phyloP scores from a whole-genome alignment of 1,140 invertebrate genomes.

The Megathymus violae region DNA sequence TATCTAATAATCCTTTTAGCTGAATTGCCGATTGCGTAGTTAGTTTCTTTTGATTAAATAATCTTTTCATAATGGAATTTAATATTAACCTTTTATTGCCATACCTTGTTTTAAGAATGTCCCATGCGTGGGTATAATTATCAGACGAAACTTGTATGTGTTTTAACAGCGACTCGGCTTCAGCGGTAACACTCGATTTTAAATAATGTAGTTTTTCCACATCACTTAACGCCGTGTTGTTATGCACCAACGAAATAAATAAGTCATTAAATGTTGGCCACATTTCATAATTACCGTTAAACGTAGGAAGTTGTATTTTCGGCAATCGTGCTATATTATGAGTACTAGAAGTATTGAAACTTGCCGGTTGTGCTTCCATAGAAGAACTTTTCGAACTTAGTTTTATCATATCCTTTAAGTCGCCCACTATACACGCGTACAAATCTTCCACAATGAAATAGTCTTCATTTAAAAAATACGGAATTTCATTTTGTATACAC shows the following conservation, averaged over 20 bases:
- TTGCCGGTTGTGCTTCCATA: too few relatives aligned
- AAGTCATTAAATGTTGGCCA: constrained; percentile 33
- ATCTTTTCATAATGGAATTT: constrained; percentile 30
- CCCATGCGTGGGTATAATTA: constrained; percentile 32
- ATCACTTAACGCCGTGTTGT: constrained; percentile 19
- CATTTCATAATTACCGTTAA: constrained; percentile 27
- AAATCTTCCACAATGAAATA: too few relatives aligned
- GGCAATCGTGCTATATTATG: too few relatives aligned
- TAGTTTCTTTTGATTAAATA: constrained; percentile 23
- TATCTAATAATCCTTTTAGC: constrained; percentile 10
- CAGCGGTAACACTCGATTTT: not conserved
- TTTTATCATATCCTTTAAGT: too few relatives aligned
- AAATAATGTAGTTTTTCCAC: constrained; percentile 32
- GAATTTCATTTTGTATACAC: too few relatives aligned
- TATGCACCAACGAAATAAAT: constrained; percentile 34
- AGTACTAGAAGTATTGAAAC: too few relatives aligned
- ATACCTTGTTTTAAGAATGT: constrained; percentile 24
- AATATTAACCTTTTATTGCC: constrained; percentile 32
- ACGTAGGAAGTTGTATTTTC: constrained; percentile 28
- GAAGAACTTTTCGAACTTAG: too few relatives aligned
- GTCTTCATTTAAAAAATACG: too few relatives aligned
- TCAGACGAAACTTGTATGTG: constrained; percentile 17
- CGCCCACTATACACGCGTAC: too few relatives aligned
- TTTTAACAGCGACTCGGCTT: constrained; percentile 21
- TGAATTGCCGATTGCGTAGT: not conserved